Base-by-base conservation (phyloP, 2,797 vertebrate genomes). In the Presbytis comata region DNA sequence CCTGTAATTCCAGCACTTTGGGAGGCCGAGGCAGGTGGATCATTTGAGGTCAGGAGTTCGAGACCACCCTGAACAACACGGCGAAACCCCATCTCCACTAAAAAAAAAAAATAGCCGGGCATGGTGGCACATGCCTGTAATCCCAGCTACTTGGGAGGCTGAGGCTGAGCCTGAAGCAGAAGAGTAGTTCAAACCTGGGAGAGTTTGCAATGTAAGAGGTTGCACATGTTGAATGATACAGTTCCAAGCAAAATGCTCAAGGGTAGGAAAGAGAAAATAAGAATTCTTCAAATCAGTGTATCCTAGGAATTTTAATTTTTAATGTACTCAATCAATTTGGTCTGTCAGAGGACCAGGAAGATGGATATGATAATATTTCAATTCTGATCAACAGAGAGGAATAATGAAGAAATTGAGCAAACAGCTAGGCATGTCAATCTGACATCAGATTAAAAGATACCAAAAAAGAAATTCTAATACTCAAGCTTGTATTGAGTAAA, bases 11-110 rank as follows among this genome's bases (percentile, higher is more conserved):
- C 61, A n/a, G 7, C 30, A 17, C 30, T 33, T n/a, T 64, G 61
- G 61, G 30, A 64, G 61, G 61, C 30, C 0, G 0, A 64, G 61
- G 33, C 0, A 0, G 61, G 14, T 17, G 30, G 30, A 33, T 64
- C 30, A 64, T 17, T 64, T n/a, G 30, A 64, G 14, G 14, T 64
- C 14, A 64, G 61, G 30, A 33, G 61, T 17, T 64, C 0, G 16
- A 64, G 14, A 64, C 1, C 14, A 64, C 30, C 14, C 61, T 17
- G 30, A 64, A 14, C 30, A 64, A 64, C 3, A 1, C 4, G 14
- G 14, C 0, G 0, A 64, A 64, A 33, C 14, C 33, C 8, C 4
- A 0, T 64, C 61, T 64, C 61, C 33, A n/a, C 7, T 33, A 33
- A 64, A 33, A 33, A 64, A 64, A 61, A 30, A 33, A 30, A 61